Conservation (phyloP, 2,797 vertebrate species). For the Hippopotamyrus pictus region DNA sequence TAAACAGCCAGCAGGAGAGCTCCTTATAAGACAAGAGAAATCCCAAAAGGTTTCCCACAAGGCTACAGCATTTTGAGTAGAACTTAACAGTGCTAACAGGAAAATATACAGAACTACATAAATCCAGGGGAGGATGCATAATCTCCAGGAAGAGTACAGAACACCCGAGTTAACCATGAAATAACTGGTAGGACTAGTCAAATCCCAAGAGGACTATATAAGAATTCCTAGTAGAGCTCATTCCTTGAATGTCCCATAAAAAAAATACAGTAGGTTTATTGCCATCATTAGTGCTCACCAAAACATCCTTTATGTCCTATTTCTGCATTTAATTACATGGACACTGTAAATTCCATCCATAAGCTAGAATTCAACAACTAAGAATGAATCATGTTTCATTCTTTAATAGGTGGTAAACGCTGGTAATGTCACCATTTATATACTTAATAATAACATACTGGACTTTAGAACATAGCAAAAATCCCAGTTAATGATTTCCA, state of each 20-base stretch:
- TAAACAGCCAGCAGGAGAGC: not conserved
- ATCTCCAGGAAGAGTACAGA: not conserved
- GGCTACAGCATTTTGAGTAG: not conserved
- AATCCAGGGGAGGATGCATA: not conserved
- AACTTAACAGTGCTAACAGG: not conserved
- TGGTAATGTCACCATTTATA: not conserved
- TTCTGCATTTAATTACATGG: not conserved
- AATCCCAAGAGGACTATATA: not conserved
- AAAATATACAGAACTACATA: not conserved
- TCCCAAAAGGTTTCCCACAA: slow-evolving; percentile 8
- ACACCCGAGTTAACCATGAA: not conserved
- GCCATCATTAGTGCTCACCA: not conserved
- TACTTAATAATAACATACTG: not conserved
- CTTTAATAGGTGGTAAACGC: not conserved
- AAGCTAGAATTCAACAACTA: not conserved
- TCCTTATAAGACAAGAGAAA: not conserved
- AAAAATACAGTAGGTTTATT: not conserved
- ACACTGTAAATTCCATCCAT: not conserved
- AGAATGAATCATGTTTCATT: slow-evolving; percentile 1
- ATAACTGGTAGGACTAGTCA: not conserved
- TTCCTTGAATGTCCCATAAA: not conserved
- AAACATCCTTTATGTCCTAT: not conserved
- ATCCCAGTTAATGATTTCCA: slow-evolving; percentile 1
- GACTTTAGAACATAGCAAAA: not conserved
- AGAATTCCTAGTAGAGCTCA: not conserved